Evolutionary conservation across 2,113 vertebrate genomes (phyloP).

Genomic region (Odocoileus virginianus): DNA sequence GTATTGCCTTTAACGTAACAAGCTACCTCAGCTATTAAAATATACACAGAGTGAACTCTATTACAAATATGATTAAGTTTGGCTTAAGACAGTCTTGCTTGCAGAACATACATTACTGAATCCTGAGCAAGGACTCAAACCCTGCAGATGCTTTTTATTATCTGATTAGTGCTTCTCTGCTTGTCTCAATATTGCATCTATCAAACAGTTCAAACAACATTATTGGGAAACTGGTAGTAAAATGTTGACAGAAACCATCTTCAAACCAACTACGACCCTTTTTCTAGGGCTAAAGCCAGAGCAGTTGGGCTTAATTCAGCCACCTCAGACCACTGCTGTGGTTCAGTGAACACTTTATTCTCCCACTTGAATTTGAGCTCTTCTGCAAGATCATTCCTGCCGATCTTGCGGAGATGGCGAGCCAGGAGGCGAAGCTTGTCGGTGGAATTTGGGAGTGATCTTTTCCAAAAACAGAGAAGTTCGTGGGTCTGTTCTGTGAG

Average conservation of each 20-base stretch:
- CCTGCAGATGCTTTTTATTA: background rate
- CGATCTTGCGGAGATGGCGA: slow-evolving; percentile 82
- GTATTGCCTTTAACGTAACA: background rate
- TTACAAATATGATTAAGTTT: background rate
- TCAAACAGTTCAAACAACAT: background rate
- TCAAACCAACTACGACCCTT: background rate
- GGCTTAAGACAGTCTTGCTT: background rate
- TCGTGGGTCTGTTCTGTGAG: slow-evolving; percentile 84
- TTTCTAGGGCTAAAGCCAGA: background rate
- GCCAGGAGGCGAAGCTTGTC: slow-evolving; percentile 84
- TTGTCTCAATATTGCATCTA: background rate
- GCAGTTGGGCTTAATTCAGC: background rate
- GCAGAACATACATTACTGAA: background rate
- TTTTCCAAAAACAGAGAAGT: slow-evolving; percentile 87
- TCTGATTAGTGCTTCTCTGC: background rate
- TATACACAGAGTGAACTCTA: background rate
- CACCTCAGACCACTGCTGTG: background rate
- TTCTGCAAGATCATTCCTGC: slow-evolving; percentile 84
- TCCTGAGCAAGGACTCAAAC: background rate
- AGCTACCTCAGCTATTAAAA: slow-evolving; percentile 3
- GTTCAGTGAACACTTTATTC: slow-evolving; percentile 68
- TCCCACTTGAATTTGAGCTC: slow-evolving; percentile 79
- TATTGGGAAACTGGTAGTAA: background rate
- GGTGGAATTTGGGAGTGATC: slow-evolving; percentile 80
- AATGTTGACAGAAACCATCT: background rate